These are phyloP conservation scores for Spinibarbus caldwelli DNA, from an alignment of 2,797 vertebrate species.

Conservation along the genomic window DNA sequence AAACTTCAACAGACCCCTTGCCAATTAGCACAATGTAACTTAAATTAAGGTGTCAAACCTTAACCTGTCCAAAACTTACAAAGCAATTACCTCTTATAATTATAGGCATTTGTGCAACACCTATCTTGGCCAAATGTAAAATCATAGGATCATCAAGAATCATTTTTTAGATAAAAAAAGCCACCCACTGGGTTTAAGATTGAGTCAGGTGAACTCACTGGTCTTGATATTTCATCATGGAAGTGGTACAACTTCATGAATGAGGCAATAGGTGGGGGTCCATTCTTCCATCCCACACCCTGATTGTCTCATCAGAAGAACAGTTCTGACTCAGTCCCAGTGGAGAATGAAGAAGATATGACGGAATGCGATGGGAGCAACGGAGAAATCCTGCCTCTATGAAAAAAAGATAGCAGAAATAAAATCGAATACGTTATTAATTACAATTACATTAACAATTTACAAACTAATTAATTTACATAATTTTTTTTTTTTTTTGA, in stretches of 20 bases:
- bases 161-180: too few species aligned
- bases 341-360: background rate
- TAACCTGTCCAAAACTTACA: background rate
- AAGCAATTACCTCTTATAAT: too few species aligned
- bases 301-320: constrained; percentile 12
- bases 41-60: background rate
- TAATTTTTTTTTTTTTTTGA: too few species aligned
- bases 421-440: too few species aligned
- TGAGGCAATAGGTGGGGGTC: background rate
- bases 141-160: too few species aligned
- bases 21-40: background rate
- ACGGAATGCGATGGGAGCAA: background rate
- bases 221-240: too few species aligned
- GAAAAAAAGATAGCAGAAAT: background rate
- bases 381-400: background rate
- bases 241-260: too few species aligned
- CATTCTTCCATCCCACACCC: background rate
- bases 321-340: background rate
- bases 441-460: too few species aligned
- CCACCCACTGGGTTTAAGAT: too few species aligned
- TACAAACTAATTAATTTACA: background rate
- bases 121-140: too few species aligned
- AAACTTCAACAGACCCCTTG: background rate
- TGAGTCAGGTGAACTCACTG: too few species aligned
- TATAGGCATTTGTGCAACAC: too few species aligned